These are phyloP conservation scores for Scortum barcoo DNA, from an alignment of 2,113 vertebrate genomes.

Conservation along the genomic window DNA sequence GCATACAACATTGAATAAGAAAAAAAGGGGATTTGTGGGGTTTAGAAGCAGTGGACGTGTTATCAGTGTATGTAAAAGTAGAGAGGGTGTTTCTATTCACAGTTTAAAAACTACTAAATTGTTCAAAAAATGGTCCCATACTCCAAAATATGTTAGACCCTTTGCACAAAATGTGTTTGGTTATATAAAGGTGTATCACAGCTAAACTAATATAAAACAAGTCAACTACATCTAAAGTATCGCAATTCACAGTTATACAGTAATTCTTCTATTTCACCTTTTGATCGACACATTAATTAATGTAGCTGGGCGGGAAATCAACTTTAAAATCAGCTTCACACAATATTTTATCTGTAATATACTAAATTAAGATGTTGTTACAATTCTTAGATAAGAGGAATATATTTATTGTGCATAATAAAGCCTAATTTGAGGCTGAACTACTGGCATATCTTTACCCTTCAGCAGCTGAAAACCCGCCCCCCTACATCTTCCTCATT, in stretches of 20 bases:
- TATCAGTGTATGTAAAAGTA: neutral
- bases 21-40: neutral
- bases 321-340: neutral
- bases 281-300: neutral
- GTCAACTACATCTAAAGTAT: neutral
- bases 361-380: neutral
- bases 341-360: neutral
- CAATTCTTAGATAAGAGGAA: neutral
- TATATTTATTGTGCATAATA: constrained; percentile 1
- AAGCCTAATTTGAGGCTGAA: neutral
- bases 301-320: neutral
- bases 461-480: constrained; percentile 85
- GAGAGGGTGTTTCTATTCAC: neutral
- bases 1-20: constrained; percentile 9
- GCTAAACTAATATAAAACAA: neutral
- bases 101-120: constrained; percentile 9
- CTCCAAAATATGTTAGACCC: constrained; percentile 12
- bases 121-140: neutral
- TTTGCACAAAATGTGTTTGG: neutral
- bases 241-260: neutral
- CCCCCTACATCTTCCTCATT: constrained; percentile 83
- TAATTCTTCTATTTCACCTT: constrained; percentile 6
- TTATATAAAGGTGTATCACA: neutral
- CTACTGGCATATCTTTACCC: neutral
- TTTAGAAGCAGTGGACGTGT: neutral